Evolutionary conservation across 2,797 vertebrate genomes (phyloP).

Genomic region (Oreochromis grahami): DNA sequence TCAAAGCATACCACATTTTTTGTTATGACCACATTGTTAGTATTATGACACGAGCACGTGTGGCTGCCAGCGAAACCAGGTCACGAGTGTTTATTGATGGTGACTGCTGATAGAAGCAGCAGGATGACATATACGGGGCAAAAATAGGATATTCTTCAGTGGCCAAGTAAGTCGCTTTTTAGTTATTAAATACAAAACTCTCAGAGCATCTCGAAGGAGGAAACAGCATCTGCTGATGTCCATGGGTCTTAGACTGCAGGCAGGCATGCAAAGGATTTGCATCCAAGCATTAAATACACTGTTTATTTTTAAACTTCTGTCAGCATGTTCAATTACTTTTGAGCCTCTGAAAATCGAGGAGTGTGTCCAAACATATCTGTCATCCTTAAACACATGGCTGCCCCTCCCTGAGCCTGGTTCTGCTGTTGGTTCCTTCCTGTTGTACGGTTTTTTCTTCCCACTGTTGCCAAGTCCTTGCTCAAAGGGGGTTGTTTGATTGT

Average conservation of each 20-base stretch:
- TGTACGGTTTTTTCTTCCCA: neutral
- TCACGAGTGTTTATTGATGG: neutral
- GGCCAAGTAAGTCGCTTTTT: neutral
- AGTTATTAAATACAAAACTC: neutral
- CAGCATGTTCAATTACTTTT: neutral
- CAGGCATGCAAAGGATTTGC: neutral
- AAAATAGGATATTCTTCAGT: neutral
- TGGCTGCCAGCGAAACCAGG: neutral
- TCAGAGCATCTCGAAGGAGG: neutral
- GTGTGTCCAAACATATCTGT: neutral
- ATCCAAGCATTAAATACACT: neutral
- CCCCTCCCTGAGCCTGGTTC: neutral
- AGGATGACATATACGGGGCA: neutral
- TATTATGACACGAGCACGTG: neutral
- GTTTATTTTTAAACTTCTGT: neutral
- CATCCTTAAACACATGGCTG: neutral
- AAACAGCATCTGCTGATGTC: neutral
- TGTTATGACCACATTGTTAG: neutral
- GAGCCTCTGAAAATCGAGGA: neutral
- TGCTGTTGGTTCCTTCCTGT: neutral
- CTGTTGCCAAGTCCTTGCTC: neutral
- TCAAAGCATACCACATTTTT: neutral
- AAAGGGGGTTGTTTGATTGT: neutral
- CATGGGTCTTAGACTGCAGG: neutral
- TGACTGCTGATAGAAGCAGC: neutral